phyloP scores from a whole-genome alignment of 2,888 invertebrate genomes.

The Ferdinandea cuprea region DNA sequence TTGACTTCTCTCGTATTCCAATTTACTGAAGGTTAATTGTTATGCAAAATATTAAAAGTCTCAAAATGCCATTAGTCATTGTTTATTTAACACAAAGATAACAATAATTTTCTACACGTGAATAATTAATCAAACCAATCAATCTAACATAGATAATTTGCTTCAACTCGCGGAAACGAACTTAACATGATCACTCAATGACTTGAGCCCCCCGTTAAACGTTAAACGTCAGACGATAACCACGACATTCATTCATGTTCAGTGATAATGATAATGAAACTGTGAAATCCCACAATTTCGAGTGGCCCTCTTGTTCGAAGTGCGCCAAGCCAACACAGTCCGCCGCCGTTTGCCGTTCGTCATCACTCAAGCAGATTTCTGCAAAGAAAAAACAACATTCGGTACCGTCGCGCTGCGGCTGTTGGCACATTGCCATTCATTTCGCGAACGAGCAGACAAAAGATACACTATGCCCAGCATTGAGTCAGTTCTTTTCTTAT shows the following conservation, averaged over 20 bases:
- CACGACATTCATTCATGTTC: constrained; percentile 43
- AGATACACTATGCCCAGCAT: constrained; percentile 8
- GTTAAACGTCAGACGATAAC: too few species aligned
- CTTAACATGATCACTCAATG: background rate
- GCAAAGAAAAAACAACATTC: background rate
- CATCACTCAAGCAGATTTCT: constrained; percentile 5
- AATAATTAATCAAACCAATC: background rate
- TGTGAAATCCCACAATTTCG: background rate
- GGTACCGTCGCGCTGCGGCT: background rate
- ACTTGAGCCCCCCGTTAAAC: background rate
- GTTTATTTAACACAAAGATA: too few species aligned
- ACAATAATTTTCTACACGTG: background rate
- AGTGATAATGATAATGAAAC: constrained; percentile 46
- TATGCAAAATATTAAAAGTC: too few species aligned
- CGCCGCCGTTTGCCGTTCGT: background rate
- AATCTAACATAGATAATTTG: background rate
- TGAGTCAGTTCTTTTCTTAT: constrained; percentile 1
- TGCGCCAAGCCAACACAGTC: background rate
- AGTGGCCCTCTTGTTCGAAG: background rate
- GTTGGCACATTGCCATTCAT: constrained; percentile 39
- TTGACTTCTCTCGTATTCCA: too few species aligned
- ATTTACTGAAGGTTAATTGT: too few species aligned
- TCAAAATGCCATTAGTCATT: too few species aligned
- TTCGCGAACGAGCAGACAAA: background rate
- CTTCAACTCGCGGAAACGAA: background rate